Evolutionary conservation across 2,888 invertebrate genomes (phyloP), one percentile per base, ranked within the genome.

Genomic region (Hyppa rectilinea): DNA sequence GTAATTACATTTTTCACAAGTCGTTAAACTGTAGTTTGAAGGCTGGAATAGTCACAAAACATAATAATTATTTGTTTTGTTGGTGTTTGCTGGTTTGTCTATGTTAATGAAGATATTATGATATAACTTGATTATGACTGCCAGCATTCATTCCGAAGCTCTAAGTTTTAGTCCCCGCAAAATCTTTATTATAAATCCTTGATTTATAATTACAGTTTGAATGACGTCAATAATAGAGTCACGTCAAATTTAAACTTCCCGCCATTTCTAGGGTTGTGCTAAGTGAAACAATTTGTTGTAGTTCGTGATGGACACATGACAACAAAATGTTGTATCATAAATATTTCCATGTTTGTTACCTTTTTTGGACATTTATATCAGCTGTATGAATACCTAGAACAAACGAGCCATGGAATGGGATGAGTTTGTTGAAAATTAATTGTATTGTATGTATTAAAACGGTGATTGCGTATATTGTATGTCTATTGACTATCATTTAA

Each of bases 281-380:
- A 82, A 87, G 86, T 87, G 87, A 86, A 86, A 80, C 78, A 84
- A 88, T 88, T 88, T 87, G 79, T 88, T 79, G 79, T 76, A 75
- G 47, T 64, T 60, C 70, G 71, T 87, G 89, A 88, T 82, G 78
- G 85, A 88, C 82, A 61, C 64, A 81, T 84, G 69, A 76, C 72
- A 69, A 9, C 62, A 65, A 76, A 83, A 85, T 82, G 84, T 81
- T 72, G 60, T 67, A 67, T 71, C 81, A 83, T 88, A 85, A 80
- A 83, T 84, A 84, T 80, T 79, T 58, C 63, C 55, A 64, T 79
- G 50, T 61, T 78, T 72, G 66, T 69, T 72, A 71, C 65, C 61
- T 75, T 69, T 73, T 78, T 78, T 76, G 52, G 61, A 55, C 66
- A 56, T 67, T 59, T 65, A 50, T 63, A 78, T 64, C 29, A 80